Evolutionary conservation across 2,113 vertebrate genomes (phyloP).

Genomic region (Capra hircus): DNA sequence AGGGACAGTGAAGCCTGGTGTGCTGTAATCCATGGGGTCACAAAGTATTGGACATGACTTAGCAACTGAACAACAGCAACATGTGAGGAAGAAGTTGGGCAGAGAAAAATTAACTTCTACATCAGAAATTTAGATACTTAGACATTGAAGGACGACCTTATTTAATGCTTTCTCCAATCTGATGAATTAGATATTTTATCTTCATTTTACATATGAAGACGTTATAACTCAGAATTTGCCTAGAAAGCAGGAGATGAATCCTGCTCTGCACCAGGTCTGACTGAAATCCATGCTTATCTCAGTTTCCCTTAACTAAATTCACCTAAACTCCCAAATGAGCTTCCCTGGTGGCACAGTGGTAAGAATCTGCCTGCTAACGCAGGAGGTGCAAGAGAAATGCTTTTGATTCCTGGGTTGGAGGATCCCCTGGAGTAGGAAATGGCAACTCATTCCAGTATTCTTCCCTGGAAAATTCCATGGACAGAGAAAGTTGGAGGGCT

Average conservation of each 20-base stretch:
- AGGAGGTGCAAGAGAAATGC: not conserved
- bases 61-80: not conserved
- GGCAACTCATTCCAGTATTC: not conserved
- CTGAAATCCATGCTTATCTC: not conserved
- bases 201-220: not conserved
- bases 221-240: not conserved
- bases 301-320: not conserved
- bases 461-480: not conserved
- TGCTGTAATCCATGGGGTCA: not conserved
- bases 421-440: not conserved
- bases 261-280: not conserved
- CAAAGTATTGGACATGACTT: not conserved
- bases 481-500: not conserved
- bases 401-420: not conserved
- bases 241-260: not conserved
- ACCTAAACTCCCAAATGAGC: not conserved
- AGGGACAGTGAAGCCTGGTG: not conserved
- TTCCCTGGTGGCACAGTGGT: not conserved
- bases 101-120: not conserved
- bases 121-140: not conserved
- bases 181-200: not conserved
- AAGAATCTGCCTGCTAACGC: not conserved
- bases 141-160: not conserved
- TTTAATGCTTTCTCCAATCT: not conserved
- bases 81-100: not conserved